phyloP scores from a whole-genome alignment of 2,113 vertebrate species.

The Pseudorectes ferrugineus region DNA sequence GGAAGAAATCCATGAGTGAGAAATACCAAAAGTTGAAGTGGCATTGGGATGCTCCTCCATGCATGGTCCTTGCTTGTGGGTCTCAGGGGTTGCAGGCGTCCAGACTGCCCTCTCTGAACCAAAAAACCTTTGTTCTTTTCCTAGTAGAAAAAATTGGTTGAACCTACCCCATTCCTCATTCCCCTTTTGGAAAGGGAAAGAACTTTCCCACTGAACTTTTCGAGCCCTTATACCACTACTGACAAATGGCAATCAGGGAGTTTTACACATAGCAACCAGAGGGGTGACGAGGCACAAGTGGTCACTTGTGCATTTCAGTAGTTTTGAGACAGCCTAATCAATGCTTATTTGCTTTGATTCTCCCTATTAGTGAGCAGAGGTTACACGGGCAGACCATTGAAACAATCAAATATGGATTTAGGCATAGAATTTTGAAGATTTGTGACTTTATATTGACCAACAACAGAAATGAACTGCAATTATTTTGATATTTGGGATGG shows the following conservation, averaged over 20 bases:
- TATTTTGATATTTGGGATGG: not conserved
- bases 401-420: not conserved
- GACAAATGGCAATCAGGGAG: not conserved
- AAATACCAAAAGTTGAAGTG: not conserved
- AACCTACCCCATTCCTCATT: not conserved
- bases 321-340: not conserved
- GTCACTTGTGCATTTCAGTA: not conserved
- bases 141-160: not conserved
- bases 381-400: not conserved
- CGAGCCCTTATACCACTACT: not conserved
- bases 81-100: not conserved
- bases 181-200: not conserved
- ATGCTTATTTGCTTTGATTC: not conserved
- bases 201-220: not conserved
- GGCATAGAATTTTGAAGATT: not conserved
- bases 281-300: not conserved
- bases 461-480: not conserved
- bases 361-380: not conserved
- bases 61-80: not conserved
- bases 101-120: not conserved
- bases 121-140: not conserved
- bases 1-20: not conserved
- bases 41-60: not conserved
- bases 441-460: not conserved
- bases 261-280: not conserved